A percentile compares a stretch with the other conserved stretches of the same genome.
Conservation (phyloP, 2,797 vertebrate species). For the Phaenicophaeus curvirostris region DNA sequence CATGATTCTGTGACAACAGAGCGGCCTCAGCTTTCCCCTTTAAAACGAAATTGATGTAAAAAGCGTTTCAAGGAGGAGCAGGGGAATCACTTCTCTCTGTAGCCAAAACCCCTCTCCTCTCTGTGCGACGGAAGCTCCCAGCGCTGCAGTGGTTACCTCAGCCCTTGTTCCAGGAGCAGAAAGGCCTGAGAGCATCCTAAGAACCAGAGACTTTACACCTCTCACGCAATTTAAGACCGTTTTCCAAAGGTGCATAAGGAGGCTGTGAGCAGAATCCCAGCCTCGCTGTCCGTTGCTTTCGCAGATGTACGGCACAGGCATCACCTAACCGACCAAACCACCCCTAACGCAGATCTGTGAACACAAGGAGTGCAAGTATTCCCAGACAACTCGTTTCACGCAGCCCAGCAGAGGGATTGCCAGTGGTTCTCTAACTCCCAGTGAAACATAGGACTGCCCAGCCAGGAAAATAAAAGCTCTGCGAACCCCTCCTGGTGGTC, state of each 20-base stretch:
- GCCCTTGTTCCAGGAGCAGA: neutral
- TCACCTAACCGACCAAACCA: neutral
- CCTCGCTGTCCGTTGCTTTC: fast-evolving
- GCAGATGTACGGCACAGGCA: neutral
- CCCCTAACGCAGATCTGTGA: neutral
- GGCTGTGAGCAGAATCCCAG: too few species aligned
- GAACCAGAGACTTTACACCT: too few species aligned
- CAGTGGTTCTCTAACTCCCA: neutral
- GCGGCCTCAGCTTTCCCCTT: too few species aligned
- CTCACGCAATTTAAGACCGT: too few species aligned
- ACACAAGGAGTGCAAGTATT: neutral
- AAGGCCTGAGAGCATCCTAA: fast-evolving
- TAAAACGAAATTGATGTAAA: too few species aligned
- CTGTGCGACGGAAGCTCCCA: too few species aligned
- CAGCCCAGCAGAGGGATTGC: neutral
- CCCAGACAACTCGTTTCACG: neutral
- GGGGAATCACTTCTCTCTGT: neutral
- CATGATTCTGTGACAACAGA: too few species aligned
- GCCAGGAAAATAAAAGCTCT: neutral
- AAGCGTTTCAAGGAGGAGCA: too few species aligned
- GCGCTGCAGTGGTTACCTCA: fast-evolving
- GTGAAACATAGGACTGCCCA: neutral
- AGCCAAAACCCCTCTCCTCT: fast-evolving
- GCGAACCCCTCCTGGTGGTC: neutral
- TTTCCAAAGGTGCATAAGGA: too few species aligned